phyloP scores from a whole-genome alignment of 2,113 vertebrate genomes.

The Salminus brasiliensis region DNA sequence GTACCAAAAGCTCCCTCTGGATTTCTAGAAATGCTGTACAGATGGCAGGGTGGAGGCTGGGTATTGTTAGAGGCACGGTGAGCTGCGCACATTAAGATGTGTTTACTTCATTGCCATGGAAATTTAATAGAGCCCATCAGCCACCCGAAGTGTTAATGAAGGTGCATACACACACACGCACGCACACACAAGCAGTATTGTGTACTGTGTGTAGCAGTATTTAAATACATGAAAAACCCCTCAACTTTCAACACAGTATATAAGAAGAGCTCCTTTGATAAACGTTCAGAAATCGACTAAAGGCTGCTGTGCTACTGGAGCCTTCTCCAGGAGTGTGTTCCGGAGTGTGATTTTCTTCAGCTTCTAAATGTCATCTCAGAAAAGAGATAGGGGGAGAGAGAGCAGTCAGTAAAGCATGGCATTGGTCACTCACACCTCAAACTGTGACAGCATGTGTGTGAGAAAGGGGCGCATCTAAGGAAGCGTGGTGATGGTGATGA shows the following conservation, averaged over 20 bases:
- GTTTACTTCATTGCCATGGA: constrained; percentile 50
- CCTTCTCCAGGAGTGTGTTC: neutral
- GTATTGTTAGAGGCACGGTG: neutral
- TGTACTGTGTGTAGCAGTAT: neutral
- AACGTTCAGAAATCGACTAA: neutral
- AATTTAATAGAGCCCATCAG: constrained; percentile 52
- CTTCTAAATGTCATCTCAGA: constrained; percentile 16
- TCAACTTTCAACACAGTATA: neutral
- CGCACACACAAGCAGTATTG: neutral
- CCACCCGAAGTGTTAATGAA: constrained; percentile 52
- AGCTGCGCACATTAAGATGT: constrained; percentile 1
- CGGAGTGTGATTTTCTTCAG: neutral
- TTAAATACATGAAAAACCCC: neutral
- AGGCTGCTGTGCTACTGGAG: neutral
- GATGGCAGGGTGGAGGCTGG: neutral
- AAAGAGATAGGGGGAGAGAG: constrained; percentile 4
- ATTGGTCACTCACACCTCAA: constrained; percentile 16
- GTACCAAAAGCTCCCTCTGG: neutral
- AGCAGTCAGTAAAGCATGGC: neutral
- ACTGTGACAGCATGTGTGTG: constrained; percentile 9
- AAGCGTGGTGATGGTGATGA: constrained; percentile 31
- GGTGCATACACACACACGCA: constrained; percentile 9
- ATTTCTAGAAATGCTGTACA: constrained; percentile 1
- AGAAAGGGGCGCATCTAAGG: constrained; percentile 5
- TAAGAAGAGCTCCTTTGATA: neutral